Evolutionary conservation across 2,888 invertebrate species (phyloP).

Genomic region (Apantesis nais): DNA sequence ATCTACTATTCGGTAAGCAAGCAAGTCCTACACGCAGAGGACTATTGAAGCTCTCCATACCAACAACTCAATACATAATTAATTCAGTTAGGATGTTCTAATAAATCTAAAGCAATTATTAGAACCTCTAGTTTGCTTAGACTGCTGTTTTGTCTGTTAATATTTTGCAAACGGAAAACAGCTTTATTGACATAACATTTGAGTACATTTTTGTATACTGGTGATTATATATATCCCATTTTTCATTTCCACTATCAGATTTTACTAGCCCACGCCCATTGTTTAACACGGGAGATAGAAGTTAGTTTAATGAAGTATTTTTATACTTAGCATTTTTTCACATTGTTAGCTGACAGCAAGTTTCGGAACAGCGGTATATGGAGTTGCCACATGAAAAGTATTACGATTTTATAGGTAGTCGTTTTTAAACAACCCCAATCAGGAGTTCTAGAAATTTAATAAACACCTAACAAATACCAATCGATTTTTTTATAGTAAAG

Average conservation of each 20-base stretch:
- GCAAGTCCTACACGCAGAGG: conserved; percentile 14
- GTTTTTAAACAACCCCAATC: neutral
- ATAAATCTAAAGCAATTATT: conserved; percentile 74
- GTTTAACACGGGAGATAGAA: conserved; percentile 79
- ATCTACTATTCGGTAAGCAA: conserved; percentile 22
- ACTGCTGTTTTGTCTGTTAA: conserved; percentile 47
- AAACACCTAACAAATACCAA: too few relatives aligned
- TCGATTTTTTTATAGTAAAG: neutral
- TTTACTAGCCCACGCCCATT: conserved; percentile 77
- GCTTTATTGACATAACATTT: conserved; percentile 30
- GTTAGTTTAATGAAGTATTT: conserved; percentile 78
- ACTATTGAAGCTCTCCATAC: conserved; percentile 50
- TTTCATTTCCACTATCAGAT: conserved; percentile 53
- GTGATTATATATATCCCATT: conserved; percentile 40
- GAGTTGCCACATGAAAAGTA: conserved; percentile 23
- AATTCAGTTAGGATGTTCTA: conserved; percentile 72
- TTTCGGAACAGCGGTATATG: conserved; percentile 41
- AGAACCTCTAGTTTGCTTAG: conserved; percentile 72
- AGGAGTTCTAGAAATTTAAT: too few relatives aligned
- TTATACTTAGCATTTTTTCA: conserved; percentile 77
- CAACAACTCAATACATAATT: conserved; percentile 73
- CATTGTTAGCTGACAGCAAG: conserved; percentile 72
- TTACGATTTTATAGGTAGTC: neutral
- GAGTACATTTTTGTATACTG: conserved; percentile 26
- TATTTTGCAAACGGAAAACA: conserved; percentile 38